Percentiles rank a stretch among this genome's conserved stretches.
Conservation (phyloP, 2,113 vertebrate genomes). For the Artemisiospiza belli region DNA sequence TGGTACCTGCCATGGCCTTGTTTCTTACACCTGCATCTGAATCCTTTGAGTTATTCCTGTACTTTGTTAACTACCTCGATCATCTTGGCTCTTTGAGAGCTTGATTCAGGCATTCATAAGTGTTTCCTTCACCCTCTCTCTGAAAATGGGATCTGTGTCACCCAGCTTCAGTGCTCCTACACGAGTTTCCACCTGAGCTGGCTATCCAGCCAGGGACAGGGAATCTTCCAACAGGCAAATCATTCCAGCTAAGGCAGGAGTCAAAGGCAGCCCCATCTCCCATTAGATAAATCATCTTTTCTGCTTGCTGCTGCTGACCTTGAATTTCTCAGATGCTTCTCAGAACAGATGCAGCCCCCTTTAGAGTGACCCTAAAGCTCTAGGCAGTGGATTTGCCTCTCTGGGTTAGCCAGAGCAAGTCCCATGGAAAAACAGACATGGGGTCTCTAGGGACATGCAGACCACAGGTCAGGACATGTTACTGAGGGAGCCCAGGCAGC, state of each 20-base stretch:
- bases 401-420: not conserved
- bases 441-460: not conserved
- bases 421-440: not conserved
- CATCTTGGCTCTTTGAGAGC: not conserved
- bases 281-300: not conserved
- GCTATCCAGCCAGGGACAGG: not conserved
- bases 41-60: rapidly evolving
- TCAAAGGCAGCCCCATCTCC: not conserved
- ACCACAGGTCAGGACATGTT: not conserved
- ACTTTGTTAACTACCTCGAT: not conserved
- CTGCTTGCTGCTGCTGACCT: not conserved
- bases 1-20: not conserved
- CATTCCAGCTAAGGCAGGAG: not conserved
- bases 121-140: not conserved
- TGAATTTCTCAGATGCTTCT: not conserved
- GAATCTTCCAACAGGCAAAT: not conserved
- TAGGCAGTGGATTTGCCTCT: not conserved
- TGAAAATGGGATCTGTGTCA: not conserved
- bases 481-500: not conserved
- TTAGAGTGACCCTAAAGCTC: not conserved
- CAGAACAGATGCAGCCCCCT: not conserved
- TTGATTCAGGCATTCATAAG: not conserved
- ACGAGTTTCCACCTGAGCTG: rapidly evolving
- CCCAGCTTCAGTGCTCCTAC: not conserved
- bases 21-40: not conserved